Evolutionary conservation across 2,113 vertebrate genomes (phyloP).

Genomic region (Propithecus coquereli): DNA sequence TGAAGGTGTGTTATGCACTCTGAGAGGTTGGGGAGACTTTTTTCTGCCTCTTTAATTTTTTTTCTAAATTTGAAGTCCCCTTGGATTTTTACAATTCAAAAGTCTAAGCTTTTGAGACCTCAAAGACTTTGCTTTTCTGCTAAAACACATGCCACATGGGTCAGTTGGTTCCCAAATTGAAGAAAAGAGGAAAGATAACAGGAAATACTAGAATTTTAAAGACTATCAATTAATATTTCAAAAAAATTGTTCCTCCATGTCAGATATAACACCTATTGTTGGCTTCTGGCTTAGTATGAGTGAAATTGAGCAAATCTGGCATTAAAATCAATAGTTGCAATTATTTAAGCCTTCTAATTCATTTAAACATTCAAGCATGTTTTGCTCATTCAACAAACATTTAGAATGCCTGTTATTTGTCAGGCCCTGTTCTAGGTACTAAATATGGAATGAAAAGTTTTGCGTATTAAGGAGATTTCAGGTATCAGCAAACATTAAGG

Average conservation of each 20-base stretch:
- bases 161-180: neutral
- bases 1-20: neutral
- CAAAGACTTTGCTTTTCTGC: neutral
- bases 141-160: neutral
- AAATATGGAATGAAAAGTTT: constrained; percentile 36
- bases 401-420: constrained; percentile 18
- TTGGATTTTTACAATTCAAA: neutral
- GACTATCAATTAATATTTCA: neutral
- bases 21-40: neutral
- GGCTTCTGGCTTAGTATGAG: neutral
- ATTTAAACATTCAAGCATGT: constrained; percentile 14
- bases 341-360: neutral
- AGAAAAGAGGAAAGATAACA: neutral
- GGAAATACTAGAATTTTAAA: neutral
- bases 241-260: neutral
- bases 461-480: neutral
- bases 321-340: neutral
- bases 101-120: neutral
- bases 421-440: neutral
- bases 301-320: neutral
- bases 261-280: neutral
- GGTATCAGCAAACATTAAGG: neutral
- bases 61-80: neutral
- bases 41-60: neutral
- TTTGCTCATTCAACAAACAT: constrained; percentile 13